These are phyloP conservation scores for Ancistrus triradiatus DNA, from an alignment of 2,113 vertebrate species.

Conservation along the genomic window DNA sequence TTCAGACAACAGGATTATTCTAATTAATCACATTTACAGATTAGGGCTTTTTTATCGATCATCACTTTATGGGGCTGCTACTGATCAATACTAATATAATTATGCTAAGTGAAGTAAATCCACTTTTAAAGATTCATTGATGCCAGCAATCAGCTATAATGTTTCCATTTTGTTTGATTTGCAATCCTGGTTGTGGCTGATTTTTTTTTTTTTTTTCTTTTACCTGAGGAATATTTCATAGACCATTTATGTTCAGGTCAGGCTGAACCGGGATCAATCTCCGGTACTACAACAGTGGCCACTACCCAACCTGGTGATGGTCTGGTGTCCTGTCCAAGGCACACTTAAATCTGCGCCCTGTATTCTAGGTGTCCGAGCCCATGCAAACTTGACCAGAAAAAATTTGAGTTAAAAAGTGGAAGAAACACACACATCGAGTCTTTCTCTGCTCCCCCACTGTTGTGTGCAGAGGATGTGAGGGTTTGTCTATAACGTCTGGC, in stretches of 20 bases:
- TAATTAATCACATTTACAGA: constrained; percentile 89
- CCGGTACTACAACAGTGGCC: too few species aligned
- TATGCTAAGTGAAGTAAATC: constrained; percentile 76
- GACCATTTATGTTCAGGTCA: neutral
- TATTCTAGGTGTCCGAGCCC: too few species aligned
- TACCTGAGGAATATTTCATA: neutral
- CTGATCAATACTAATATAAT: constrained; percentile 87
- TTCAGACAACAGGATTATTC: constrained; percentile 82
- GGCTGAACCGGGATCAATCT: too few species aligned
- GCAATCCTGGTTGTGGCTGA: neutral
- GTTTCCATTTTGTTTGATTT: neutral
- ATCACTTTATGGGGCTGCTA: constrained; percentile 54
- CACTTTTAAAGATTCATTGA: constrained; percentile 77
- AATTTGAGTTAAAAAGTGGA: too few species aligned
- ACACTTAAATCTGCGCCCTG: too few species aligned
- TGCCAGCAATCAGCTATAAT: constrained; percentile 50
- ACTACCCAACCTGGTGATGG: too few species aligned
- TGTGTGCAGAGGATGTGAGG: too few species aligned
- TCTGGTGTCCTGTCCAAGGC: too few species aligned
- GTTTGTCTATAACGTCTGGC: too few species aligned
- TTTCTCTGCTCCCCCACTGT: too few species aligned
- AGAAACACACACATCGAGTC: too few species aligned
- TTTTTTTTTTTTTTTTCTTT: neutral
- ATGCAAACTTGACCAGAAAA: too few species aligned
- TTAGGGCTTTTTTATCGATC: constrained; percentile 80